These are phyloP conservation scores for Eulemur albifrons DNA, from an alignment of 2,797 vertebrate species.

Conservation along the genomic window DNA sequence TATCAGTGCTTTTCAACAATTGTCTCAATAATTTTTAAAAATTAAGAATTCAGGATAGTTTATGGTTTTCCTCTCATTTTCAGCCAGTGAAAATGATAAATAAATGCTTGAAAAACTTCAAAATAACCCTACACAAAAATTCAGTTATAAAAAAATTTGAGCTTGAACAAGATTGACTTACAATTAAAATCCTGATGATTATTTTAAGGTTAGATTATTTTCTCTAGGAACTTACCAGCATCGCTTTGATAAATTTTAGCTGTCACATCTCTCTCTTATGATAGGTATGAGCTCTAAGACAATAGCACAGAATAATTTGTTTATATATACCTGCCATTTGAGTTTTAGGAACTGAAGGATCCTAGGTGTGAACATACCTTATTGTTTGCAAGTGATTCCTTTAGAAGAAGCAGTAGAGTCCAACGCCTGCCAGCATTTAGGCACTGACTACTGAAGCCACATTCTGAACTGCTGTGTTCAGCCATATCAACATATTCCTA, in stretches of 20 bases:
- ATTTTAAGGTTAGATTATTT: not conserved
- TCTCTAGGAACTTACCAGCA: not conserved
- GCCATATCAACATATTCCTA: not conserved
- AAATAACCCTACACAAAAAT: not conserved
- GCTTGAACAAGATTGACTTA: not conserved
- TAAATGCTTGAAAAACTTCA: conserved; percentile 19
- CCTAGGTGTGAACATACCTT: not conserved
- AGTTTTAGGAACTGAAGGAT: not conserved
- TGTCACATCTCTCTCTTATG: not conserved
- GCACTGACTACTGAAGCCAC: not conserved
- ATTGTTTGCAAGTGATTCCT: not conserved
- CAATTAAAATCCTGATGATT: conserved; percentile 6
- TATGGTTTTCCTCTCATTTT: conserved; percentile 19
- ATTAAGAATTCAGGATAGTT: conserved; percentile 6
- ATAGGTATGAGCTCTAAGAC: not conserved
- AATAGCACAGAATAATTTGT: not conserved
- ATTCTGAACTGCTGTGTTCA: too few relatives aligned
- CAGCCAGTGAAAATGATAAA: conserved; percentile 1
- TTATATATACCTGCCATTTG: not conserved
- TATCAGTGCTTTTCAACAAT: conserved; percentile 1
- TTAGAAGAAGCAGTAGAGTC: not conserved
- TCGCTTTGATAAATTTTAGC: not conserved
- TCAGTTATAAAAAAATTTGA: not conserved
- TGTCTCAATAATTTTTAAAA: not conserved
- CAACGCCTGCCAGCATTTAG: not conserved